A percentile compares a stretch with the other conserved stretches of the same genome.
Evolutionary conservation across 2,888 invertebrate species (phyloP).

Genomic region (Papilio gigon): DNA sequence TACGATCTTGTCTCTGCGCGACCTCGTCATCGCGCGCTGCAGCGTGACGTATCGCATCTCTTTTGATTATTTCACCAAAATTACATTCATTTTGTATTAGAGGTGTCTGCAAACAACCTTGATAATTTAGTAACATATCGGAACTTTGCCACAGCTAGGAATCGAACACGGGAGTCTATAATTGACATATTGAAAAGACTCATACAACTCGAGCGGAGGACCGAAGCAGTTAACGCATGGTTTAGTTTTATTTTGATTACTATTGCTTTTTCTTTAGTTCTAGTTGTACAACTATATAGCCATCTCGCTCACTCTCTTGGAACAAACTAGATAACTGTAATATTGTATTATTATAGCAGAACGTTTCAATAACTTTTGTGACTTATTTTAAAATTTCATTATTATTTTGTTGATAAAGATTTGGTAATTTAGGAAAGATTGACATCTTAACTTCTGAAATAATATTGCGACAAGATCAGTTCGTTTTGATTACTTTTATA

Average conservation of each 20-base stretch:
- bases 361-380: too few species aligned
- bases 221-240: too few species aligned
- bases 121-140: not conserved
- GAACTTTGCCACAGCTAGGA: not conserved
- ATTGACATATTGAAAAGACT: not conserved
- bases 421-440: too few species aligned
- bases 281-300: too few species aligned
- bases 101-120: not conserved
- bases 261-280: too few species aligned
- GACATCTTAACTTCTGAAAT: too few species aligned
- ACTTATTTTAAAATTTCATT: too few species aligned
- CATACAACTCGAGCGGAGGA: not conserved
- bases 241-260: too few species aligned
- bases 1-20: slow-evolving; percentile 64
- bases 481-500: not conserved
- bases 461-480: not conserved
- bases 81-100: slow-evolving; percentile 44
- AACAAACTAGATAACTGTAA: too few species aligned
- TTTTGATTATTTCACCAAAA: slow-evolving; percentile 40
- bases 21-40: slow-evolving; percentile 57
- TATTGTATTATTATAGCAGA: too few species aligned
- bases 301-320: too few species aligned
- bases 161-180: not conserved
- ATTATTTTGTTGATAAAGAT: too few species aligned
- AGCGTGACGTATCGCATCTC: slow-evolving; percentile 51